Evolutionary conservation across 1,140 invertebrate species (phyloP).

Genomic region (Chymomyza costata): DNA sequence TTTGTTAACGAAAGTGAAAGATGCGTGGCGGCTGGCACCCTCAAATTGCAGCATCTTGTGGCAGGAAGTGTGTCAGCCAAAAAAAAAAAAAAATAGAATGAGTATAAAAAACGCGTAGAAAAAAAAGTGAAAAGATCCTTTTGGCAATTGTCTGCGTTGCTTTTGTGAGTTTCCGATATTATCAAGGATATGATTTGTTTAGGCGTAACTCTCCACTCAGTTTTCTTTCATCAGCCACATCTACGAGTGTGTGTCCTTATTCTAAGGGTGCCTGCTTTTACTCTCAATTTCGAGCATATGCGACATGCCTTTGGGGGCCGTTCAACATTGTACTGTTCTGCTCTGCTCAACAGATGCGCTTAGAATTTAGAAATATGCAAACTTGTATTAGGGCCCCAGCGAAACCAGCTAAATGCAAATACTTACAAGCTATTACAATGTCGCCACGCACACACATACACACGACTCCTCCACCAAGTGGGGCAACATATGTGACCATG

Average conservation of each 20-base stretch:
- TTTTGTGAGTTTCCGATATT: conserved; percentile 35
- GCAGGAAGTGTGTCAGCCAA: conserved; percentile 66
- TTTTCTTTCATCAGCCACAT: conserved; percentile 12
- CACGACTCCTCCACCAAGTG: neutral
- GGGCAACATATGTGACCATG: conserved; percentile 2
- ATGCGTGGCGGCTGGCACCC: conserved; percentile 46
- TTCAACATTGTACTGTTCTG: neutral
- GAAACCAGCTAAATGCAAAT: conserved; percentile 13
- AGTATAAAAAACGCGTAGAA: conserved; percentile 2
- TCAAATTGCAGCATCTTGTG: conserved; percentile 60
- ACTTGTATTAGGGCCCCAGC: conserved; percentile 67
- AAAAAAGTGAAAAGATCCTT: conserved; percentile 70
- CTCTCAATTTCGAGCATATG: conserved; percentile 56
- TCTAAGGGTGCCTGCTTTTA: conserved; percentile 38
- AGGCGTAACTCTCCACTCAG: conserved; percentile 3
- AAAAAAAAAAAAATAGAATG: conserved; percentile 18
- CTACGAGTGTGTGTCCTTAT: neutral
- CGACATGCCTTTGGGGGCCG: conserved; percentile 13
- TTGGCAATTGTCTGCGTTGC: conserved; percentile 42
- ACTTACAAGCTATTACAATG: conserved; percentile 5
- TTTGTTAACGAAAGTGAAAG: conserved; percentile 67
- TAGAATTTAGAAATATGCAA: conserved; percentile 73
- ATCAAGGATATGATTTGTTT: conserved; percentile 61
- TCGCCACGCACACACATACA: neutral
- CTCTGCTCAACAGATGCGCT: conserved; percentile 60